Conservation (phyloP, 2,888 invertebrate species). For the Parnassius apollo region DNA sequence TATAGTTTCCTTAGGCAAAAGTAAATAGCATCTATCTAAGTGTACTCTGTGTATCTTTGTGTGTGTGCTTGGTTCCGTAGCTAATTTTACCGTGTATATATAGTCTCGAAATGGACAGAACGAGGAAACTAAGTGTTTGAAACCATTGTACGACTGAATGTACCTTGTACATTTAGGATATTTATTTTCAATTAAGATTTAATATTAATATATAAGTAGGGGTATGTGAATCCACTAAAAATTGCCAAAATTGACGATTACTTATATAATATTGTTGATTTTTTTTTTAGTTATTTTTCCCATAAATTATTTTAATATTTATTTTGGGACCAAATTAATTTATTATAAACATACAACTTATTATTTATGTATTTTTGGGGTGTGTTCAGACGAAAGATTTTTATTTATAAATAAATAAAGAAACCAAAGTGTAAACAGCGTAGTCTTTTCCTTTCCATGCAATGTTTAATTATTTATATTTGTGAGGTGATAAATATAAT, state of each 20-base stretch:
- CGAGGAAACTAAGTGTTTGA: conserved; percentile 50
- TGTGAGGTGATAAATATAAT: conserved; percentile 65
- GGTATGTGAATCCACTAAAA: conserved; percentile 58
- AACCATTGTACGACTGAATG: conserved; percentile 62
- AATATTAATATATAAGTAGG: conserved; percentile 68
- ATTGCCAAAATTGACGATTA: conserved; percentile 80
- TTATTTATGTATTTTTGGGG: conserved; percentile 66
- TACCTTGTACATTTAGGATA: conserved; percentile 64
- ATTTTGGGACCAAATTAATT: conserved; percentile 82
- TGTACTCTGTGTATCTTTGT: conserved; percentile 57
- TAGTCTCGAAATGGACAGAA: conserved; percentile 52
- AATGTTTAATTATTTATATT: conserved; percentile 59
- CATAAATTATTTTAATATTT: conserved; percentile 76
- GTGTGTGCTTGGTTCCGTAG: conserved; percentile 57
- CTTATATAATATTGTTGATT: conserved; percentile 73
- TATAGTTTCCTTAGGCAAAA: conserved; percentile 68
- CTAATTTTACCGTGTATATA: conserved; percentile 62
- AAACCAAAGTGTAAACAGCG: conserved; percentile 78
- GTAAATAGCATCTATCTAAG: conserved; percentile 58
- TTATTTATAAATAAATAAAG: conserved; percentile 80
- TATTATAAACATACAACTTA: conserved; percentile 70
- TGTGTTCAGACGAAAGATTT: conserved; percentile 74
- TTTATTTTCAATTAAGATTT: conserved; percentile 73
- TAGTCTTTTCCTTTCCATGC: conserved; percentile 63
- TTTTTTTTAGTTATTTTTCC: conserved; percentile 65